A percentile compares a stretch with the other conserved stretches of the same genome.
Evolutionary conservation across 2,113 vertebrate genomes (phyloP).

Genomic region (Condylura cristata): DNA sequence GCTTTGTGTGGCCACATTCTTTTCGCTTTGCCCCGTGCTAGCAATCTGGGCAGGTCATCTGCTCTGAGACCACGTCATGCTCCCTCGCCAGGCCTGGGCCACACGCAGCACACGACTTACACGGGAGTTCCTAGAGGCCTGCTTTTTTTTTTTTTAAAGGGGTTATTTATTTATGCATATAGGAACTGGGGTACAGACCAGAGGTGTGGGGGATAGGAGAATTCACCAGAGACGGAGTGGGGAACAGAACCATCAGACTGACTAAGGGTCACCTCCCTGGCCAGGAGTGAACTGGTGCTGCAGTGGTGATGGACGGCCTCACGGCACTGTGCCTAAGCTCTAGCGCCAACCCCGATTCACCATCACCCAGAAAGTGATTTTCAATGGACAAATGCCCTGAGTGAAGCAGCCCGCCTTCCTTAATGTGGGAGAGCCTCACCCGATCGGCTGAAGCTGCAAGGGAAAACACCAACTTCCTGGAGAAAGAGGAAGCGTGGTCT

Average conservation of each 20-base stretch:
- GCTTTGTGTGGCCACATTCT: background rate
- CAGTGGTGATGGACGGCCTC: too few species aligned
- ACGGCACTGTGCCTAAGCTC: too few species aligned
- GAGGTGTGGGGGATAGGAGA: too few species aligned
- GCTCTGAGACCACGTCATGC: background rate
- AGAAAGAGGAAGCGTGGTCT: background rate
- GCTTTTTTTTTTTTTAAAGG: too few species aligned
- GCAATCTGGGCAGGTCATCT: background rate
- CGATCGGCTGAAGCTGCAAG: background rate
- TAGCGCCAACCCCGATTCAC: too few species aligned
- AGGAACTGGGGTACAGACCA: too few species aligned
- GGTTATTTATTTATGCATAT: too few species aligned
- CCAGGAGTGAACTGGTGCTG: too few species aligned
- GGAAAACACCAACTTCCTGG: background rate
- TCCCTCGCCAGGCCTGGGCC: background rate
- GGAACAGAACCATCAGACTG: too few species aligned
- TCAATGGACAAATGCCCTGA: background rate
- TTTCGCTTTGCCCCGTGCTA: background rate
- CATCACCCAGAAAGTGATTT: too few species aligned
- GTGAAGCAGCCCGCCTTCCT: background rate
- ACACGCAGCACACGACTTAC: rapidly evolving
- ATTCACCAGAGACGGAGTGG: too few species aligned
- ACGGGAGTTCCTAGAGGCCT: background rate
- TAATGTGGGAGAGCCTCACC: background rate
- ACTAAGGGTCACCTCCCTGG: too few species aligned